Percentiles rank a stretch among this genome's conserved stretches.
Conservation (phyloP, 2,888 invertebrate species). For the Charanyca ferruginea region DNA sequence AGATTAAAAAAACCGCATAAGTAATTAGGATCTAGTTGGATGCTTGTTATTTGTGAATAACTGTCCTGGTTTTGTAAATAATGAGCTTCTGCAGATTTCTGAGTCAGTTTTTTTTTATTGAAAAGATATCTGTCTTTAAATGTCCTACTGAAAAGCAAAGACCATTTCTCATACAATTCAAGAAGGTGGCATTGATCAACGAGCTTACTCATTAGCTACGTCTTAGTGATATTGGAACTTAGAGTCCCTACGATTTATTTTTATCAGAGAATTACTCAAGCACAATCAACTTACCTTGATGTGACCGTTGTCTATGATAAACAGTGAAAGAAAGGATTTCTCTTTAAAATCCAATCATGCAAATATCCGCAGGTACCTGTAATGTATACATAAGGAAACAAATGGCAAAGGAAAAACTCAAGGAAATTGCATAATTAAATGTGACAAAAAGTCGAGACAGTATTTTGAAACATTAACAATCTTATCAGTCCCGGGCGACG, state of each 20-base stretch:
- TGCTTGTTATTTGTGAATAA: no score
- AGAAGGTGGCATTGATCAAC: not conserved
- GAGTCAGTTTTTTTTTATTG: not conserved
- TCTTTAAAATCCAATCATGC: not conserved
- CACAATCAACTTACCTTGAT: not conserved
- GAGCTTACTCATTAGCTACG: not conserved
- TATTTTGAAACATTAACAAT: constrained; percentile 43
- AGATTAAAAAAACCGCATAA: not conserved
- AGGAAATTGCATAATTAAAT: constrained; percentile 36
- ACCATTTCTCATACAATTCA: not conserved
- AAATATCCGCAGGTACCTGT: not conserved
- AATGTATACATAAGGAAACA: not conserved
- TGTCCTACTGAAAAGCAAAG: no score
- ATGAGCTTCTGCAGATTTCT: not conserved
- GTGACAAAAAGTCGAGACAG: constrained; percentile 19
- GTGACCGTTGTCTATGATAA: not conserved
- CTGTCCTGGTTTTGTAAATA: no score
- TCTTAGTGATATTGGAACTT: not conserved
- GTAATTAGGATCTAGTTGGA: not conserved
- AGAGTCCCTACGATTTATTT: constrained; percentile 1
- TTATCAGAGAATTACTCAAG: constrained; percentile 1
- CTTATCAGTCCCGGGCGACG: constrained; percentile 45
- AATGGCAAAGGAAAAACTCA: not conserved
- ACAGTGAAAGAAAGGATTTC: not conserved
- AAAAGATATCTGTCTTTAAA: not conserved